phyloP scores from a whole-genome alignment of 64 coral and sea anemone species.

The Dendrophyllia cribrosa region DNA sequence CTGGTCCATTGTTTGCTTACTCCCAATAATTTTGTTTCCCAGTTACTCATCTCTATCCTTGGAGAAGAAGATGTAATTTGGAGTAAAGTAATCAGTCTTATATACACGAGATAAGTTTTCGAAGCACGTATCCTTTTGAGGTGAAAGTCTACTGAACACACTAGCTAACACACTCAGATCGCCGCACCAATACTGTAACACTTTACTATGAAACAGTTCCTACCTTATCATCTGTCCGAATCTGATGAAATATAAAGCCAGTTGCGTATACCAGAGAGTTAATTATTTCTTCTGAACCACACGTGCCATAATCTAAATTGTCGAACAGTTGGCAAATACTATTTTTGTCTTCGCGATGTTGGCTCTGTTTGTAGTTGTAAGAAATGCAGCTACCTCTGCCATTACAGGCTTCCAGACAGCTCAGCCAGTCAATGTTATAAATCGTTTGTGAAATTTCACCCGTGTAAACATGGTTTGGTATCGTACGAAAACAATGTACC shows the following conservation, averaged over 20 bases:
- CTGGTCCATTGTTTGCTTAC: too few species aligned
- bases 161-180: too few species aligned
- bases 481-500: neutral
- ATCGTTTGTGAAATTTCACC: neutral
- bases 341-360: neutral
- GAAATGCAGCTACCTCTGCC: neutral
- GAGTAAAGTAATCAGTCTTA: too few species aligned
- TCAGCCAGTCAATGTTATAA: neutral
- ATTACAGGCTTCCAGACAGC: conserved; percentile 27
- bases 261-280: neutral
- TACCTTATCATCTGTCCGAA: neutral
- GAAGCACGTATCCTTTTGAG: too few species aligned
- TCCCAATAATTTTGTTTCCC: too few species aligned
- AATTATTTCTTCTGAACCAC: neutral
- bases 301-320: neutral
- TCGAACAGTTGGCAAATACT: neutral
- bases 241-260: neutral
- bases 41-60: too few species aligned
- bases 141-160: too few species aligned
- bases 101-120: too few species aligned
- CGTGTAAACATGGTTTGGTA: neutral
- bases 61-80: too few species aligned
- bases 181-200: too few species aligned
- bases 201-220: too few species aligned
- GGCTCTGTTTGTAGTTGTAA: neutral